Evolutionary conservation across 2,113 vertebrate genomes (phyloP), one percentile per base, ranked within the genome.

Genomic region (Dipodomys stephensi): DNA sequence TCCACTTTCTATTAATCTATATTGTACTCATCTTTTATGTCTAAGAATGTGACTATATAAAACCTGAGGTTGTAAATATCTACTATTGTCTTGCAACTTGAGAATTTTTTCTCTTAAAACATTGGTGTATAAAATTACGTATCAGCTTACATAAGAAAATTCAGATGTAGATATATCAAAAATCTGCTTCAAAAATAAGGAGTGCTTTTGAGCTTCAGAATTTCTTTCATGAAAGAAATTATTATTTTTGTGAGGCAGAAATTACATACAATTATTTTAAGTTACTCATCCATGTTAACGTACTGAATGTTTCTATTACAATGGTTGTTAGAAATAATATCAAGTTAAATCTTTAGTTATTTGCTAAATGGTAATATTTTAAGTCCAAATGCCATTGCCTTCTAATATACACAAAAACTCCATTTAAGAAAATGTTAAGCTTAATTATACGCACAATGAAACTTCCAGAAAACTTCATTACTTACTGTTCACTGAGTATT

Each of bases 401-500:
- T 91, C 92, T 69, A 62, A 83, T 64, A 91, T 25, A 81, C 16
- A 83, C 15, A 81, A 82, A 96, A 83, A 76, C 44, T 7, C 2
- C 25, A 84, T 71, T 62, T 76, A 32, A 83, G n/a, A 69, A 97
- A 95, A 93, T 30, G 30, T 96, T 89, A 92, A 93, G 44, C 23
- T 97, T 83, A 49, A 94, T 79, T 93, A 72, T 92, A 82, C 30
- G 8, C 90, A 96, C 71, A 96, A 94, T 35, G 90, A 97, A 98
- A 97, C 94, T 97, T 98, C 92, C 93, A n/a, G 0, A 98, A 98
- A 97, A 98, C 95, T 84, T 96, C 30, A 88, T 97, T 98, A 98
- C 97, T 98, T 98, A 98, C 98, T 98, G 96, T 97, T 98, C 91
- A 98, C 72, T 94, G 95, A 95, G 81, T 96, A 95, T 96, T 98